Conservation (phyloP, 2,113 vertebrate species). For the Microtus ochrogaster region DNA sequence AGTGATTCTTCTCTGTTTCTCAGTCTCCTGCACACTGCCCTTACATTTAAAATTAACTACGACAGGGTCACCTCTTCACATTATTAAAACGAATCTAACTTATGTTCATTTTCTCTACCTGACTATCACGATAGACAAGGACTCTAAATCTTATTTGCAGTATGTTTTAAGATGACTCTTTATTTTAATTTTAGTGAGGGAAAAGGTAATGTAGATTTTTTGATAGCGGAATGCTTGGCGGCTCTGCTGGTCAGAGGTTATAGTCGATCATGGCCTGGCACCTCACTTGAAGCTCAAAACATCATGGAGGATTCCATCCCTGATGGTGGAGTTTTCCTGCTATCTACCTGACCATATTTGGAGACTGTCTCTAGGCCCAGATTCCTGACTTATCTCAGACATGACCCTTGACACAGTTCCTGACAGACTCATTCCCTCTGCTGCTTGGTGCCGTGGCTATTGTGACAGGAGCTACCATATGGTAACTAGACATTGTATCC, state of each 20-base stretch:
- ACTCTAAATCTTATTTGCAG: not conserved
- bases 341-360: not conserved
- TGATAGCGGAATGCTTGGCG: too few relatives aligned
- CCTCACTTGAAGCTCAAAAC: not conserved
- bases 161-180: not conserved
- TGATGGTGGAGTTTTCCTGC: too few relatives aligned
- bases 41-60: not conserved
- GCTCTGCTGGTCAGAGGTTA: not conserved
- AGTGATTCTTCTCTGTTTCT: not conserved
- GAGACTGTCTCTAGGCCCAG: not conserved
- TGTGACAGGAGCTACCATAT: not conserved
- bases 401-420: not conserved
- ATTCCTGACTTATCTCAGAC: not conserved
- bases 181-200: not conserved
- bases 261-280: not conserved
- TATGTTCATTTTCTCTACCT: not conserved
- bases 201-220: not conserved
- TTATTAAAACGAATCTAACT: not conserved
- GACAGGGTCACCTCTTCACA: rapidly evolving
- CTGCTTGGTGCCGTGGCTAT: not conserved
- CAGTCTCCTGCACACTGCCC: not conserved
- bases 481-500: not conserved
- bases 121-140: not conserved
- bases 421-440: not conserved
- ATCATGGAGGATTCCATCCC: not conserved